Base-by-base conservation (phyloP, 2,888 invertebrate genomes). In the Cataglyphis altisquamis region DNA sequence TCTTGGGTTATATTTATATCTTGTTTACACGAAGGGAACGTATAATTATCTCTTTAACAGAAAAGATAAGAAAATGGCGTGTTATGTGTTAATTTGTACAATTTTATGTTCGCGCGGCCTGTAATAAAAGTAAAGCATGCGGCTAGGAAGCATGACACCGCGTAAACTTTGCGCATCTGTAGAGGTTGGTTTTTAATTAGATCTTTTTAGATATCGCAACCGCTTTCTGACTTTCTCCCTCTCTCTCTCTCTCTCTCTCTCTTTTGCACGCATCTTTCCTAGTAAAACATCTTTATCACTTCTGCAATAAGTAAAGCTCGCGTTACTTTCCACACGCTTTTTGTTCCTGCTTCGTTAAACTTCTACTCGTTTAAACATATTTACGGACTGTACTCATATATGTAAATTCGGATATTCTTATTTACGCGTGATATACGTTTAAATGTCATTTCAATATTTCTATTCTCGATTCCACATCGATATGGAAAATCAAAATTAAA, bases 161-260 rank as follows among this genome's bases (percentile, higher is more conserved):
- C 9, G 57, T 39, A 9, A 21, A 57, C 6, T 9, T 68, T 2
- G 60, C 25, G 36, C 10, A 25, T 32, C 60, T 32, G 41, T 12
- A 36, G 57, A 18, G 62, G 55, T 52, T 62, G 64, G 57, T 52
- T 84, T 85, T 85, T 88, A 89, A 89, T 89, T 89, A 82, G 87
- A 84, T 75, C 82, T 25, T 29, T n/a, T 52, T 45, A 64, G 25
- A 64, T 60, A 45, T 63, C 21, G 15, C 45, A 60, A 39, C 18
- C 48, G 6, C 41, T 29, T 52, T 52, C 6, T 2, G n/a, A 21
- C 3, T 15, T 18, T 52, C 1, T 52, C 45, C 15, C 4, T 45
- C 41, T 25, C 41, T 29, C 18, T 52, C 29, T 9, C 39, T 39
- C 39, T 39, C 39, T 39, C 39, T 39, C 39, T 39, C 9, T 39